Evolutionary conservation across 2,113 vertebrate species (phyloP), one percentile per base, ranked within the genome.

Genomic region (Trematomus loennbergii): DNA sequence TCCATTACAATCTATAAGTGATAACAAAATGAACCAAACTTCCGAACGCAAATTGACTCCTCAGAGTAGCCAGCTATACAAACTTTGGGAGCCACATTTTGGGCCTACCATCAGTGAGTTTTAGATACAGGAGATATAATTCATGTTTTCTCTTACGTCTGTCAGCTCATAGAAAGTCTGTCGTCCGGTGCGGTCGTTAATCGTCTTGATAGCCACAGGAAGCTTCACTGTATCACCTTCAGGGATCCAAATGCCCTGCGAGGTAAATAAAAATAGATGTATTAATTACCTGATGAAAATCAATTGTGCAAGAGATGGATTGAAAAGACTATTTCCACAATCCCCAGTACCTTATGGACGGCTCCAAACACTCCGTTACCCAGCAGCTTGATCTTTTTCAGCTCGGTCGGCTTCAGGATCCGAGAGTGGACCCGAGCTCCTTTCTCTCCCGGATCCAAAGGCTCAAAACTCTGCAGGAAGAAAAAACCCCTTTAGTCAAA

Each of bases 211-310:
- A 73, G 97, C 97, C 72, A 99, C 97, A 25, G 97, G 97, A 84
- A 98, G 96, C 93, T 98, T 99, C 83, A 99, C 94, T 10, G 96
- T 96, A 66, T 98, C 97, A 0, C 97, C 96, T 5, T 98, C 97
- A 2, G 97, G 97, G 87, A 97, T 97, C 97, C 97, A 98, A 58
- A 97, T 43, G 3, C 97, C 97, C 97, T 97, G 83, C 25, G n/a
- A 88, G 29, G 69, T 16, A 68, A 74, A 69, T 12, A 12, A 43
- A n/a, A 73, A 73, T 2, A 72, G 4, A 72, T 22, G 52, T 1
- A 25, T 52, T 60, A 1, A 72, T 15, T 1, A 57, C 52, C 36
- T 62, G 18, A 25, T 70, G 10, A 48, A 68, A 25, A 46, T n/a
- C 10, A 52, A 48, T 67, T 43, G 6, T 70, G 46, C 12, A 57